Evolutionary conservation across 35 echinoderm and acorn worm genomes (phyloP), one percentile per base, ranked within the genome.

Genomic region (Patiria miniata): DNA sequence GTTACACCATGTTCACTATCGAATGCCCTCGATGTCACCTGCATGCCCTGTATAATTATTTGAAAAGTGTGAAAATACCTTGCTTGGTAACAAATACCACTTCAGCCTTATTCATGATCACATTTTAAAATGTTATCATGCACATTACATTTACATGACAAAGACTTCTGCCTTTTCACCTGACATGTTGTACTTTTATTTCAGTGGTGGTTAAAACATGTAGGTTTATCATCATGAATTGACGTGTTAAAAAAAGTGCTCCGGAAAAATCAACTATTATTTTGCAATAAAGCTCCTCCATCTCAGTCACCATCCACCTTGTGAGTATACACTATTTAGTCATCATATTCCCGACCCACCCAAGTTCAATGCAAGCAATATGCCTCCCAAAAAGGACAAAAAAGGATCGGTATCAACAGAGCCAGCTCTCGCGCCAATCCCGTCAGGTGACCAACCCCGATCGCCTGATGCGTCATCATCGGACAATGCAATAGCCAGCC

Each of bases 401-500:
- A 65, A 65, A 23, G 30, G 60, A 26, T 19, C 60, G 22, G 1
- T 32, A 26, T 19, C 60, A 26, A 65, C 60, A 65, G n/a, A 65
- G n/a, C n/a, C 60, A 65, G 12, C 60, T 22, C 60, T 26, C 60
- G n/a, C 12, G 60, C 60, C 60, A 65, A 26, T 65, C 14, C 22
- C n/a, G 60, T 65, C 60, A 65, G 12, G 60, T 65, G 60, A 65
- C 30, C 60, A 65, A 65, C 60, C 12, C 60, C 60, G 22, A 19
- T 65, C n/a, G 60, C 1, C 60, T 32, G 30, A n/a, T 65, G 60
- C 60, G 60, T 65, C 60, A 65, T 65, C 60, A 65, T 65, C 60
- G 30, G 60, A 65, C 30, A 65, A 65, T 65, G 60, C 21, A 9
- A 65, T 65, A 8, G 30, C 12, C 60, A 65, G 2, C 60, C 30